A percentile compares a stretch with the other conserved stretches of the same genome.
phyloP scores from a whole-genome alignment of 2,113 vertebrate genomes.

The Otis tarda region DNA sequence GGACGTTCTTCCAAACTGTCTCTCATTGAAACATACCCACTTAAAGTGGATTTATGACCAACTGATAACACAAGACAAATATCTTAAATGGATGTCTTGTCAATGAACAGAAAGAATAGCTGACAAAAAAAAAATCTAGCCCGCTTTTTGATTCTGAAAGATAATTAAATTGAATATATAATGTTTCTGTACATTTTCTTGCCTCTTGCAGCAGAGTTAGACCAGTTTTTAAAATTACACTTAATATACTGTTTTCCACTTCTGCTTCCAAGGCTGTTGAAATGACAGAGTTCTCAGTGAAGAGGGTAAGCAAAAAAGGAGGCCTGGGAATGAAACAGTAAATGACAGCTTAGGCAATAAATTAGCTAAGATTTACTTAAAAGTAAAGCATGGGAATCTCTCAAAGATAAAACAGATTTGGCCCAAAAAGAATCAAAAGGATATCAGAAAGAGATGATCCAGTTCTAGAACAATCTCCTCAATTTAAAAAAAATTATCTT shows the following conservation, averaged over 20 bases:
- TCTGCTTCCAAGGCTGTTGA: neutral
- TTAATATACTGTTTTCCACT: neutral
- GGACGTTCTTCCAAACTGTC: neutral
- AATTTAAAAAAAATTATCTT: neutral
- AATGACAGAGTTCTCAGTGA: neutral
- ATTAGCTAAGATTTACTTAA: neutral
- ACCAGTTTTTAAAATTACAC: neutral
- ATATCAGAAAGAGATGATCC: neutral
- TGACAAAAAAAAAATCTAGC: neutral
- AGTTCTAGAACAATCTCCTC: neutral
- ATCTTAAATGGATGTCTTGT: neutral
- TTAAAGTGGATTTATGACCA: neutral
- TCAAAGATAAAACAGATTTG: neutral
- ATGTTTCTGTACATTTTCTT: neutral
- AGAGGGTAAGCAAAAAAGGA: neutral
- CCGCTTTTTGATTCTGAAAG: neutral
- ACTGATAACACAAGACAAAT: neutral
- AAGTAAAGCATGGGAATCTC: neutral
- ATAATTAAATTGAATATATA: neutral
- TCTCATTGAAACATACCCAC: neutral
- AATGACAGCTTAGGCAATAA: neutral
- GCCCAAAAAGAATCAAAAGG: neutral
- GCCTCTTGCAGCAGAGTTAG: neutral
- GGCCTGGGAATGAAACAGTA: neutral
- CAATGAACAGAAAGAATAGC: neutral